Base-by-base conservation (phyloP, 2,888 invertebrate genomes). In the Callyntrura guangdongensis region DNA sequence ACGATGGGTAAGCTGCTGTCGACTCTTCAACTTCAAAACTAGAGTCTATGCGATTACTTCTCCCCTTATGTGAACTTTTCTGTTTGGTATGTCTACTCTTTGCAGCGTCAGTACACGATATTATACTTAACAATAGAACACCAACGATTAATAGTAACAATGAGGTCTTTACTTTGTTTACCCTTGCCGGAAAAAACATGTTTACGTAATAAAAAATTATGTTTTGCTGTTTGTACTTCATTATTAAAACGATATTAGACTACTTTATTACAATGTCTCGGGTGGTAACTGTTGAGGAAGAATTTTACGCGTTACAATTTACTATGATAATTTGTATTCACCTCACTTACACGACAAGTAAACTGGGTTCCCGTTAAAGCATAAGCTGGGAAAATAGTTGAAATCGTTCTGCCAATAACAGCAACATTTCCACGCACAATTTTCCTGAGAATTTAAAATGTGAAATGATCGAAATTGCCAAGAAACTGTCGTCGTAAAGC, bases 81-180 rank as follows among this genome's bases (percentile, higher is more conserved):
- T 89, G 89, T 49, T 89, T 89, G 17, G 89, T 84, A 53, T 79
- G 84, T 77, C 69, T 89, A 79, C 89, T 85, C 47, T 89, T 89
- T 4, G 89, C 89, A 67, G 89, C 89, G 25, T 84, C 89, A 8
- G 89, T 79, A 36, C 36, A 69, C 14, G 89, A 64, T n/a, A 81
- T 79, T 79, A 89, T 27, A 85, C 84, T 89, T 85, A 89, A 79
- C 67, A 89, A 36, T 85, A 85, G 49, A 11, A 89, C 79, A 79
- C 89, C 89, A 53, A 84, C 56, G 27, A 85, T 67, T 67, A 89
- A 9, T 22, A 89, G 12, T 47, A 86, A 45, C n/a, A 89, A 25
- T 5, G 85, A 59, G 49, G 27, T 25, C 49, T 77, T 77, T 27
- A 77, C 12, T 77, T 77, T 77, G 25, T 25, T 53, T 25, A 53